Conservation (phyloP, 2,888 invertebrate genomes). For the Cheilosia soror region DNA sequence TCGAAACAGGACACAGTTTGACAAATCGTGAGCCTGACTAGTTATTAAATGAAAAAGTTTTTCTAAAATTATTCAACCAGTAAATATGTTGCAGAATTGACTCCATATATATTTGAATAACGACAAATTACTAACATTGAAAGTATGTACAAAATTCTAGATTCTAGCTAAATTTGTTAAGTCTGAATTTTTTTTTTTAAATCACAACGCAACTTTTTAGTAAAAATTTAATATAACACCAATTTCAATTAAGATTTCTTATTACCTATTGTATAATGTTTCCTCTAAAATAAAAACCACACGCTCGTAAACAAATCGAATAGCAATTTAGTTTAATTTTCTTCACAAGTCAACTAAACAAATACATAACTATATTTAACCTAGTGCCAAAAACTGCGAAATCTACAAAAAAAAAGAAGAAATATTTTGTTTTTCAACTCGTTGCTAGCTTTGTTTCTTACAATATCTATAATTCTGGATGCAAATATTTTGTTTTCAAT, state of each 20-base stretch:
- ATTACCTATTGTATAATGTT: not conserved
- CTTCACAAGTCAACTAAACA: constrained; percentile 2
- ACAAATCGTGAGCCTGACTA: not conserved
- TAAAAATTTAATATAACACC: constrained; percentile 10
- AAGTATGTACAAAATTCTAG: constrained; percentile 32
- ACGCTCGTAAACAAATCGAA: constrained; percentile 2
- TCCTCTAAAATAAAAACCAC: constrained; percentile 5
- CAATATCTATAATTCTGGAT: not conserved
- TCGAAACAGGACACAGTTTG: not conserved
- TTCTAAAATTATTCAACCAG: not conserved
- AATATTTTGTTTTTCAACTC: not conserved
- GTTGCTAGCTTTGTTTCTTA: constrained; percentile 17
- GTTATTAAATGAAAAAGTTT: not conserved
- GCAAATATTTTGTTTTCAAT: not conserved
- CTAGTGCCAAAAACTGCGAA: constrained; percentile 63
- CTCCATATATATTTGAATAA: not conserved
- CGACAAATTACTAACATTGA: constrained; percentile 1
- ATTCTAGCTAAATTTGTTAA: constrained; percentile 16
- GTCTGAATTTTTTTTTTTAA: not conserved
- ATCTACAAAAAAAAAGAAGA: not conserved
- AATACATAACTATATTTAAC: constrained; percentile 14
- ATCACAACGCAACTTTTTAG: constrained; percentile 5
- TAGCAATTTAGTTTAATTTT: not conserved
- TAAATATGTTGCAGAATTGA: not conserved
- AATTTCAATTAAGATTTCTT: constrained; percentile 5